phyloP scores from a whole-genome alignment of 2,797 vertebrate genomes.

The Danio aesculapii region DNA sequence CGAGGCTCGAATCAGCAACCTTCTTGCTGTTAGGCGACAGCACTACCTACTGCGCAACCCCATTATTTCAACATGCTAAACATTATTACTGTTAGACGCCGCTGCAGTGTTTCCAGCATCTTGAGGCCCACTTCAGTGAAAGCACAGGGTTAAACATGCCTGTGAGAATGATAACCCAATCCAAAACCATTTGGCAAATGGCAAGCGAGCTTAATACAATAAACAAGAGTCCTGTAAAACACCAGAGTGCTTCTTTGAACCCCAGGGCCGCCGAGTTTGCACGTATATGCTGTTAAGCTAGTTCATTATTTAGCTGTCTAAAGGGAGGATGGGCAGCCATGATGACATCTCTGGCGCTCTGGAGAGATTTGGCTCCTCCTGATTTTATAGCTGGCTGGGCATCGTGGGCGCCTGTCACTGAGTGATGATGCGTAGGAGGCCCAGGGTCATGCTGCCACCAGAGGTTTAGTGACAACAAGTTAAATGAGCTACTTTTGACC shows the following conservation, averaged over 20 bases:
- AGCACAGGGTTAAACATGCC: conserved; percentile 46
- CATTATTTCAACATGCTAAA: neutral
- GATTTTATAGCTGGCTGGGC: conserved; percentile 60
- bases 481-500: conserved; percentile 52
- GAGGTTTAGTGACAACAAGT: conserved; percentile 57
- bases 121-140: neutral
- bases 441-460: conserved; percentile 50
- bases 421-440: conserved; percentile 51
- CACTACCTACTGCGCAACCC: too few relatives aligned
- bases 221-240: conserved; percentile 51
- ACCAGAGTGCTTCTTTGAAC: conserved; percentile 41
- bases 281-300: conserved; percentile 44
- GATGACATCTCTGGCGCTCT: conserved; percentile 52
- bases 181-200: conserved; percentile 50
- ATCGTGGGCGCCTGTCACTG: conserved; percentile 41
- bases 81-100: neutral
- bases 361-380: conserved; percentile 37
- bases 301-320: conserved; percentile 61
- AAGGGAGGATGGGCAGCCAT: conserved; percentile 26
- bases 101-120: too few relatives aligned
- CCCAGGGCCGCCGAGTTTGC: conserved; percentile 27
- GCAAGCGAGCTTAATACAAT: conserved; percentile 50
- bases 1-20: too few relatives aligned
- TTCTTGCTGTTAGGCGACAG: too few relatives aligned
- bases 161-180: conserved; percentile 55